Evolutionary conservation across 2,113 vertebrate species (phyloP).

Genomic region (Boleophthalmus pectinirostris): DNA sequence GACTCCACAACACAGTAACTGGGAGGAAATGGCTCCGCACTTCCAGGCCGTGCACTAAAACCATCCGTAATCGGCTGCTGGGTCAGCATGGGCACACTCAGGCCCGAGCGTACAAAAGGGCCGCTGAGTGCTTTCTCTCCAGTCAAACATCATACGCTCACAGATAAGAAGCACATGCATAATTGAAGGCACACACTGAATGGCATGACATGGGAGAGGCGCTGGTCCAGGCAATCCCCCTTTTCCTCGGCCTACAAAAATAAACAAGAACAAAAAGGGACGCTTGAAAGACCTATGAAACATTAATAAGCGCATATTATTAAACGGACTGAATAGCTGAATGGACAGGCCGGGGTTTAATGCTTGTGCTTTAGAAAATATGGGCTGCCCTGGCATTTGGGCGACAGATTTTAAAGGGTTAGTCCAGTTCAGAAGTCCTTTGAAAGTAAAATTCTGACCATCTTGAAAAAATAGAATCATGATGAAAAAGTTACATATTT

Average conservation of each 20-base stretch:
- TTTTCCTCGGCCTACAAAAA: constrained; percentile 43
- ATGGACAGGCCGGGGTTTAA: constrained; percentile 12
- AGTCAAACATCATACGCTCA: constrained; percentile 62
- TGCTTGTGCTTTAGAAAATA: neutral
- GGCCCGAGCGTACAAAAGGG: constrained; percentile 24
- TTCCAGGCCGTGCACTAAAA: constrained; percentile 13
- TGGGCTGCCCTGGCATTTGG: neutral
- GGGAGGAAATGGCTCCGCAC: neutral
- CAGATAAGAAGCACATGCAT: constrained; percentile 69
- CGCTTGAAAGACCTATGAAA: constrained; percentile 59
- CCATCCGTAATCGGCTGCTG: constrained; percentile 27
- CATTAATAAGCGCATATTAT: constrained; percentile 58
- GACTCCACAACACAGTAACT: neutral
- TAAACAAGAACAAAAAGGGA: constrained; percentile 61
- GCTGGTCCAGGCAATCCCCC: constrained; percentile 26
- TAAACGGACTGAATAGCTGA: constrained; percentile 44
- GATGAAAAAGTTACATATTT: too few relatives aligned
- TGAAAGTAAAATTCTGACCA: neutral
- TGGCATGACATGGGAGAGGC: constrained; percentile 36
- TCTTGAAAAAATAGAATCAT: too few relatives aligned
- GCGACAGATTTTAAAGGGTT: neutral
- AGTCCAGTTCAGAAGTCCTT: neutral
- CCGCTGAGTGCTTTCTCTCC: constrained; percentile 57
- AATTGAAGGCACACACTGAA: constrained; percentile 68
- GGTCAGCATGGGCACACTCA: constrained; percentile 44